These are phyloP conservation scores for Mus minutoides DNA, from an alignment of 2,797 vertebrate genomes.

Conservation along the genomic window DNA sequence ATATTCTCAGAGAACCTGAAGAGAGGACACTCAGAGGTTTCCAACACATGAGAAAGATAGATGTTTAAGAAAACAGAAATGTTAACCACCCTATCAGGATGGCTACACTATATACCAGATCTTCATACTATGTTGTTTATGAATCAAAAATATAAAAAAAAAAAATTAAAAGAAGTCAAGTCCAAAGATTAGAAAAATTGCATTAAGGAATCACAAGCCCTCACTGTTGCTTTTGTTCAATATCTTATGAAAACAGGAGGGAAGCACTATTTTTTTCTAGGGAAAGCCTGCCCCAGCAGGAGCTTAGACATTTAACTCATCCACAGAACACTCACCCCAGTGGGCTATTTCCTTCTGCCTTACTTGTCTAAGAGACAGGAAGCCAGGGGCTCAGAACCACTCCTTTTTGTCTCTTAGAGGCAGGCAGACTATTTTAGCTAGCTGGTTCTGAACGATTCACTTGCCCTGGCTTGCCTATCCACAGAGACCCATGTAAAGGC, in stretches of 20 bases:
- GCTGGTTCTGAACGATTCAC: neutral
- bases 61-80: neutral
- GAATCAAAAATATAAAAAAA: neutral
- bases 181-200: neutral
- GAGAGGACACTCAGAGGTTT: neutral
- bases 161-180: neutral
- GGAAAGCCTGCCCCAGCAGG: neutral
- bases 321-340: neutral
- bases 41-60: neutral
- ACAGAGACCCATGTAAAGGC: neutral
- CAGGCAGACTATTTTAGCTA: neutral
- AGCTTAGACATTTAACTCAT: neutral
- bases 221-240: neutral
- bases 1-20: neutral
- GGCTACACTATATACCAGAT: neutral
- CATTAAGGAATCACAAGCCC: neutral
- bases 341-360: neutral
- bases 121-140: neutral
- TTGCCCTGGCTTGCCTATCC: neutral
- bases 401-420: neutral
- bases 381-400: neutral
- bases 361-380: neutral
- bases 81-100: neutral
- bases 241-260: neutral
- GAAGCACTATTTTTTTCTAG: neutral